Percentiles rank a stretch among this genome's conserved stretches.
Conservation (phyloP, 2,797 vertebrate genomes). For the Diplodus puntazzo region DNA sequence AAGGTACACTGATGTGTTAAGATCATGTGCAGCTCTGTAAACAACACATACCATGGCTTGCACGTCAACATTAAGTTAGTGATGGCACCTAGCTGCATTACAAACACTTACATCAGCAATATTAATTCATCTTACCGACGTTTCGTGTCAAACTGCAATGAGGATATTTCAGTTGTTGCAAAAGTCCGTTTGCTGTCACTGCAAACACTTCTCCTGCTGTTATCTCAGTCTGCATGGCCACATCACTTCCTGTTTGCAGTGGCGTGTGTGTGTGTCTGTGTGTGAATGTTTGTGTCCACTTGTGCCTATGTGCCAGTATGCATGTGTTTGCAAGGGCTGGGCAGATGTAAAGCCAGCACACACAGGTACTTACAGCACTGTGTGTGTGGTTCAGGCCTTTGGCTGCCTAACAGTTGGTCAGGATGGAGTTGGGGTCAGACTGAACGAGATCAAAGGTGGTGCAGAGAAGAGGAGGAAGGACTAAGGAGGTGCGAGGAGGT, state of each 20-base stretch:
- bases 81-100: neutral
- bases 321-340: constrained; percentile 8
- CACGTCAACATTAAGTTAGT: neutral
- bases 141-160: constrained; percentile 2
- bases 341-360: constrained; percentile 6
- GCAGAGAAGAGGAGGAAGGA: neutral
- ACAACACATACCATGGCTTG: neutral
- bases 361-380: neutral
- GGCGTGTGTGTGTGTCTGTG: constrained; percentile 16
- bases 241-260: constrained; percentile 77
- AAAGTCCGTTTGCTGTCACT: constrained; percentile 58
- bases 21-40: neutral
- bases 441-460: constrained; percentile 8
- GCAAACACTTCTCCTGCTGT: constrained; percentile 46
- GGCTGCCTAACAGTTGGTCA: neutral
- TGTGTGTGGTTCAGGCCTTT: neutral
- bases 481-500: constrained; percentile 11
- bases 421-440: constrained; percentile 2
- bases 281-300: constrained; percentile 27
- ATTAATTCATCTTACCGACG: constrained; percentile 61
- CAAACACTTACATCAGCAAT: neutral
- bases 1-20: neutral
- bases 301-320: constrained; percentile 22
- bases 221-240: constrained; percentile 66
- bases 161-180: constrained; percentile 31